Base-by-base conservation (phyloP, 2,888 invertebrate species). In the Nomada fucata region DNA sequence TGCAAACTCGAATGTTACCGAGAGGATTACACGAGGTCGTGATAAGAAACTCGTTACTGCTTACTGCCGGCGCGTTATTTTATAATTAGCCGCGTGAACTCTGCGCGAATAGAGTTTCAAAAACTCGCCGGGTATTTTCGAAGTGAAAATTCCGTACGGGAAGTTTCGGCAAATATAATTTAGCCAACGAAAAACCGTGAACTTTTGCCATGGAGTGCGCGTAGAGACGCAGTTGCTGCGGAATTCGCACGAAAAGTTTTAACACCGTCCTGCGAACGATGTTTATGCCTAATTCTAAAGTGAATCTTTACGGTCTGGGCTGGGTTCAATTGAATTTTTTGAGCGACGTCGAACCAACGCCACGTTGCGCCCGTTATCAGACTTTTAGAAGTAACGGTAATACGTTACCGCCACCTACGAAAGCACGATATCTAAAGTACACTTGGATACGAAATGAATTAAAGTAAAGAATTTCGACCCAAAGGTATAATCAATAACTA, bases 1-100 rank as follows among this genome's bases (percentile, higher is more conserved):
- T 83, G 78, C 65, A 70, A 73, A 74, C 57, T 47, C 23, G 73
- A 61, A 71, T 36, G 57, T 81, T 68, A 64, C 15, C 68, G 20
- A 72, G 26, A 70, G 59, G 59, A 67, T 74, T 71, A 74, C 67
- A 36, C 23, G 47, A 13, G 5, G 18, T 36, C 5, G 64, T 26
- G 61, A 20, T 68, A 65, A 57, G 61, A 47, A 76, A 69, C 36
- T 44, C 36, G 74, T 50, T 10, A 2, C n/a, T 20, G 44, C 57
- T 55, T 65, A 29, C n/a, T 65, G 29, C 29, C 15, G 1, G 7
- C 7, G 13, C 15, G 42, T 57, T 42, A 9, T 10, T 1, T 23
- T 18, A 23, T 15, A 18, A 53, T 65, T 53, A 44, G 18, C 42
- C 18, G 23, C 13, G n/a, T 18, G 57, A 64, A 72, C 59, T 59